A percentile compares a stretch with the other conserved stretches of the same genome.
Conservation (phyloP, 2,797 vertebrate species). For the Pipistrellus pipistrellus region DNA sequence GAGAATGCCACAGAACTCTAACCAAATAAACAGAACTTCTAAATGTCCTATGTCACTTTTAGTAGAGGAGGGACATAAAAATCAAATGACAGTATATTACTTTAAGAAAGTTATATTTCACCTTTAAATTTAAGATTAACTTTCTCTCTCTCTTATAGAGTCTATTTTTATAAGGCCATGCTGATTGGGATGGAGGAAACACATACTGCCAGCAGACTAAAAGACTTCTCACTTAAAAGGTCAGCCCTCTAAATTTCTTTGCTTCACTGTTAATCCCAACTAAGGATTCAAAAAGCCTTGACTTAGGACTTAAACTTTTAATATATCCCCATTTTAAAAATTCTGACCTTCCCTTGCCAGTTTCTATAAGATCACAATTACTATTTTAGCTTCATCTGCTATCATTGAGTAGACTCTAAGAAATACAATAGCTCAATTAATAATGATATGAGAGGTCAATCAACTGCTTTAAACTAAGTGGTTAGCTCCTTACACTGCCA, state of each 20-base stretch:
- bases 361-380: conserved; percentile 1
- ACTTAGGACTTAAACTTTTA: conserved; percentile 45
- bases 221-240: conserved; percentile 11
- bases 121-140: conserved; percentile 13
- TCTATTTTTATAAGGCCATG: conserved; percentile 12
- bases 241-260: conserved; percentile 6
- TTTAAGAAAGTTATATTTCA: conserved; percentile 39
- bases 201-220: background rate
- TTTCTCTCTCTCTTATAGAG: background rate
- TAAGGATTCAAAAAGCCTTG: conserved; percentile 8
- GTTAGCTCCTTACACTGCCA: background rate
- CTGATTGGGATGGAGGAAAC: background rate
- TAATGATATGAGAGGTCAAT: background rate
- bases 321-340: background rate
- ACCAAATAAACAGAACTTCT: conserved; percentile 14
- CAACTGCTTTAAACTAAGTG: conserved; percentile 18
- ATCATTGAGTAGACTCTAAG: background rate
- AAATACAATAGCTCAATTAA: conserved; percentile 12
- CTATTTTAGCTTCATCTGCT: conserved; percentile 25
- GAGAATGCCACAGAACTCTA: conserved; percentile 33
- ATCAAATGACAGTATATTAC: background rate
- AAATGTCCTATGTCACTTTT: background rate
- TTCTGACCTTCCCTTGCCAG: background rate
- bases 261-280: background rate
- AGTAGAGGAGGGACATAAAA: background rate